phyloP scores from a whole-genome alignment of 2,888 invertebrate genomes.

The Oeneis ivallda region DNA sequence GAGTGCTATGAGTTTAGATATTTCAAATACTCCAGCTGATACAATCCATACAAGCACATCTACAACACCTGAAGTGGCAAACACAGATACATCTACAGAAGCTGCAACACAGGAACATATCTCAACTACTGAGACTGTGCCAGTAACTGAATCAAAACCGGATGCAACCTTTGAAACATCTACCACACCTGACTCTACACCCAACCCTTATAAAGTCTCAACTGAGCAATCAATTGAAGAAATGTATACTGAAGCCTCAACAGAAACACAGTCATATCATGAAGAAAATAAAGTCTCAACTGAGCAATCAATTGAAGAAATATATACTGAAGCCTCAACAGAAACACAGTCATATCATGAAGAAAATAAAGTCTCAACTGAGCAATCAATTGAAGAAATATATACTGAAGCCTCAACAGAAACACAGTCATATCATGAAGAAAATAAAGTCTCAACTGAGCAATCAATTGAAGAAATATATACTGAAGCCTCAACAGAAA shows the following conservation, averaged over 20 bases:
- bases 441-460: constrained; percentile 35
- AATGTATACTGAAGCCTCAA: constrained; percentile 38
- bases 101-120: background rate
- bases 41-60: constrained; percentile 33
- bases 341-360: constrained; percentile 37
- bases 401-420: constrained; percentile 39
- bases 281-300: constrained; percentile 41
- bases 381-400: constrained; percentile 38
- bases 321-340: constrained; percentile 38
- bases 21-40: constrained; percentile 21
- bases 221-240: constrained; percentile 37
- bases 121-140: constrained; percentile 6
- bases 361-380: constrained; percentile 36
- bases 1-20: constrained; percentile 11
- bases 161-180: constrained; percentile 13
- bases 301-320: constrained; percentile 37
- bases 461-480: constrained; percentile 39
- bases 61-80: constrained; percentile 1
- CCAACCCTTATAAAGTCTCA: constrained; percentile 5
- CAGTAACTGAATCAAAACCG: background rate
- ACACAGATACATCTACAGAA: constrained; percentile 37
- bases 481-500: constrained; percentile 37
- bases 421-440: constrained; percentile 36
- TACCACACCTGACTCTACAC: constrained; percentile 4
- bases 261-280: constrained; percentile 32